A percentile compares a stretch with the other conserved stretches of the same genome.
These are phyloP conservation scores for Ictalurus punctatus DNA, from an alignment of 2,113 vertebrate genomes.

Conservation along the genomic window DNA sequence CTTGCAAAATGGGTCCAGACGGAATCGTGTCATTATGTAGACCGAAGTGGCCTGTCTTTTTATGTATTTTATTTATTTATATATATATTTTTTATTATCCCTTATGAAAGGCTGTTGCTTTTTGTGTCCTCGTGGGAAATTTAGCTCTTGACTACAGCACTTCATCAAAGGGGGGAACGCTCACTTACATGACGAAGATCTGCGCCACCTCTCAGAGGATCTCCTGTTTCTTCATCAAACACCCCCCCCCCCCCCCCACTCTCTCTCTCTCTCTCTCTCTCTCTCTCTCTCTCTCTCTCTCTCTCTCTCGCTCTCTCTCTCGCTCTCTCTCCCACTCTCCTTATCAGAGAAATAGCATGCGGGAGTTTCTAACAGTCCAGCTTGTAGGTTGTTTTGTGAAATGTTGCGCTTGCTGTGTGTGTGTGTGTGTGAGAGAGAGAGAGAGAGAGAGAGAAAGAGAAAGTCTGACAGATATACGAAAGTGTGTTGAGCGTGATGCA, in stretches of 20 bases:
- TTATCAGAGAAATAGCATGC: constrained; percentile 12
- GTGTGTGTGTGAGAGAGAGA: not conserved
- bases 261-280: not conserved
- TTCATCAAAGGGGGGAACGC: not conserved
- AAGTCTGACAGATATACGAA: constrained; percentile 25
- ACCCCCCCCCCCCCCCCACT: not conserved
- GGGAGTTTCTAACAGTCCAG: constrained; percentile 29
- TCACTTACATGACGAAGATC: constrained; percentile 32
- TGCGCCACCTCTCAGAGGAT: not conserved
- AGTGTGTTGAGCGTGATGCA: constrained; percentile 33
- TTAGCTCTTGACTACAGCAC: constrained; percentile 9
- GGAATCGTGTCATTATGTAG: not conserved
- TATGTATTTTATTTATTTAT: not conserved
- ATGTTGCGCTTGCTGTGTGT: not conserved
- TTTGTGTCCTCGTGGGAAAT: constrained; percentile 12
- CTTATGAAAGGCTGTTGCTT: constrained; percentile 10
- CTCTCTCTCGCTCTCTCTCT: not conserved
- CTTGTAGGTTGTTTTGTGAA: constrained; percentile 8
- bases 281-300: not conserved
- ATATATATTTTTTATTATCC: not conserved
- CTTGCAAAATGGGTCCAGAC: not conserved
- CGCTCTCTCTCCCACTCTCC: not conserved
- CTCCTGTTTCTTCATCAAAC: not conserved
- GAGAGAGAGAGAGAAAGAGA: not conserved
- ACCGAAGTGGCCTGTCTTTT: not conserved